Base-by-base conservation (phyloP, 2,797 vertebrate genomes). In the Eospalax fontanierii region DNA sequence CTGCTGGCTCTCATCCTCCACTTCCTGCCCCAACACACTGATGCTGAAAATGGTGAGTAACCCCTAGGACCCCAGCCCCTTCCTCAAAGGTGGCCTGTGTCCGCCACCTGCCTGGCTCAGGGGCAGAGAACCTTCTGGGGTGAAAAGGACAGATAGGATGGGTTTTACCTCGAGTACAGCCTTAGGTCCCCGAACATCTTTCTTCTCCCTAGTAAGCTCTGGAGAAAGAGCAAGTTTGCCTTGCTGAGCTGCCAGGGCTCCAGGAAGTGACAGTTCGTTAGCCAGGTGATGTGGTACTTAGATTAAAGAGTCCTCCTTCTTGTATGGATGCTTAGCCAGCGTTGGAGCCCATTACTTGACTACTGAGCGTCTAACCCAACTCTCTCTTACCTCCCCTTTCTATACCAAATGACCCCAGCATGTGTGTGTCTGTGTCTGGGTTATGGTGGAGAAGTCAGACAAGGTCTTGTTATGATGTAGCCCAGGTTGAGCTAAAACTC, bases 51-150 rank as follows among this genome's bases (percentile, higher is more conserved):
- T 0, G 76, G 97, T 97, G 46, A 96, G 95, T 97, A 61, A 30
- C 19, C 24, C 38, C 70, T 28, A 1, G 0, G 0, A 0, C 35
- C 80, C 2, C 24, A 30, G 22, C 28, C 65, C 24, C 0, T 0
- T 0, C 1, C 57, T 73, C 15, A 0, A 7, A 11, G 10, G 50
- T 54, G 50, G 38, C 2, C 28, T n/a, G 70, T 6, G 21, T 35
- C 43, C 65, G 9, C 35, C n/a, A 33, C 28, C 59, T 43, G 71
- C 75, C 74, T 5, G 5, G 1, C 1, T 24, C 14, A 1, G 0
- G 40, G 21, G 66, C 15, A 80, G 30, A 35, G 76, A 50, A 83
- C 35, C 50, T 11, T 83, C 8, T 28, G 9, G 18, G 43, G 28
- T 2, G 24, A 16, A 30, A 16, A 43, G 6, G n/a, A 11, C 14